Percentiles rank a stretch among this genome's conserved stretches.
phyloP scores from a whole-genome alignment of 2,888 invertebrate genomes.

The Leucania comma region DNA sequence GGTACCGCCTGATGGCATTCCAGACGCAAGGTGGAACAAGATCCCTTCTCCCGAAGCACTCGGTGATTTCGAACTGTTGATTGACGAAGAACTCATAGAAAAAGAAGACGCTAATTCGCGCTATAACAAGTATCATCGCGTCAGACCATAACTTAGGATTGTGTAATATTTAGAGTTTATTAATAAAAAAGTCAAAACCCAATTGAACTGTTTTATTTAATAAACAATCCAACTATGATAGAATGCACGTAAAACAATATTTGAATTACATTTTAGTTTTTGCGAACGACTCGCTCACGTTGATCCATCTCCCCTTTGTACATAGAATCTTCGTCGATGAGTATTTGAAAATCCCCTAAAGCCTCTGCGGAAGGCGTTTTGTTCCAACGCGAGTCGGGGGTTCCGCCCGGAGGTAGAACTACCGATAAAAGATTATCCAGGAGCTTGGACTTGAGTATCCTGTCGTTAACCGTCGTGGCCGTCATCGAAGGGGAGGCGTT shows the following conservation, averaged over 20 bases:
- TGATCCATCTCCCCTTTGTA: constrained; percentile 88
- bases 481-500: constrained; percentile 98
- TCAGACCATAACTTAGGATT: constrained; percentile 47
- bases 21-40: constrained; percentile 97
- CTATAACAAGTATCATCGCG: constrained; percentile 74
- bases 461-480: constrained; percentile 97
- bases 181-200: constrained; percentile 19
- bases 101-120: constrained; percentile 90
- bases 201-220: constrained; percentile 26
- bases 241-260: not conserved
- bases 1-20: constrained; percentile 96
- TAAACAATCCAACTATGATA: not conserved
- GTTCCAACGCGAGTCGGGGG: constrained; percentile 96
- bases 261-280: constrained; percentile 31
- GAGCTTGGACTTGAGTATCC: constrained; percentile 97
- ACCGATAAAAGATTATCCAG: constrained; percentile 97
- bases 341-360: constrained; percentile 94
- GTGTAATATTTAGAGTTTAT: not conserved
- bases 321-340: constrained; percentile 93
- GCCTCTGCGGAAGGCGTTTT: constrained; percentile 94
- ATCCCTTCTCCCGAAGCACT: constrained; percentile 93
- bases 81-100: constrained; percentile 95
- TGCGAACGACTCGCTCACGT: constrained; percentile 57
- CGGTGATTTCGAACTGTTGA: constrained; percentile 96
- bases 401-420: constrained; percentile 95